Percentiles rank a stretch among this genome's conserved stretches.
Evolutionary conservation across 2,888 invertebrate species (phyloP).

Genomic region (Hoplodrina blanda): DNA sequence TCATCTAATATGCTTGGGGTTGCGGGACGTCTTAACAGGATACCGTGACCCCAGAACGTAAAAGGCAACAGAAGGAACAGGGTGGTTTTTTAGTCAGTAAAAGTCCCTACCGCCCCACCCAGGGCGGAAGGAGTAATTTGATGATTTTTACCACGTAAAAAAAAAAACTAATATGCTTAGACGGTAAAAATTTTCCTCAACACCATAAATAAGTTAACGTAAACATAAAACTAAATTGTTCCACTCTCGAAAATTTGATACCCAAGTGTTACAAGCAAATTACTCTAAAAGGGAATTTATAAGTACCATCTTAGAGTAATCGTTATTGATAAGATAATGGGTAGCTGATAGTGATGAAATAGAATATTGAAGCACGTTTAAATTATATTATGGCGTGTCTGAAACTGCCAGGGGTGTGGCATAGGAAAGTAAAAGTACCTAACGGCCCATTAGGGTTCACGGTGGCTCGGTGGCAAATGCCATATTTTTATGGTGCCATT

Average conservation of each 20-base stretch:
- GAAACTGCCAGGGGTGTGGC: slow-evolving; percentile 72
- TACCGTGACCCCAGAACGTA: too few species aligned
- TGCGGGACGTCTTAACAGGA: too few species aligned
- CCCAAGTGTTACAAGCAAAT: slow-evolving; percentile 14
- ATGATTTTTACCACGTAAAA: too few species aligned
- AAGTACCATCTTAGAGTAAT: slow-evolving; percentile 53
- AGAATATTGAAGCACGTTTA: slow-evolving; percentile 61
- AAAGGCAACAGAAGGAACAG: too few species aligned
- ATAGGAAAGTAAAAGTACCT: slow-evolving; percentile 66
- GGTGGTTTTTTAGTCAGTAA: too few species aligned
- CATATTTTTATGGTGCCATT: slow-evolving; percentile 72
- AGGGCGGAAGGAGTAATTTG: too few species aligned
- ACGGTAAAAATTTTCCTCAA: neutral
- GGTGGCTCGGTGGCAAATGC: slow-evolving; percentile 53
- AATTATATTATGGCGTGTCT: slow-evolving; percentile 71
- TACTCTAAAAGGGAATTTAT: slow-evolving; percentile 30
- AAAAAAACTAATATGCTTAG: neutral
- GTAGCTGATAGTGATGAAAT: slow-evolving; percentile 46
- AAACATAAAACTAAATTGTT: slow-evolving; percentile 1
- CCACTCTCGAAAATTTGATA: slow-evolving; percentile 8
- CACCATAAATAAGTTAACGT: neutral
- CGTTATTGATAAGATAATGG: slow-evolving; percentile 65
- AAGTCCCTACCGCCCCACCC: too few species aligned
- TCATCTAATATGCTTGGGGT: neutral
- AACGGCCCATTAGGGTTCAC: slow-evolving; percentile 70